Evolutionary conservation across 2,797 vertebrate species (phyloP), one percentile per base, ranked within the genome.

Genomic region (Margarornis squamiger): DNA sequence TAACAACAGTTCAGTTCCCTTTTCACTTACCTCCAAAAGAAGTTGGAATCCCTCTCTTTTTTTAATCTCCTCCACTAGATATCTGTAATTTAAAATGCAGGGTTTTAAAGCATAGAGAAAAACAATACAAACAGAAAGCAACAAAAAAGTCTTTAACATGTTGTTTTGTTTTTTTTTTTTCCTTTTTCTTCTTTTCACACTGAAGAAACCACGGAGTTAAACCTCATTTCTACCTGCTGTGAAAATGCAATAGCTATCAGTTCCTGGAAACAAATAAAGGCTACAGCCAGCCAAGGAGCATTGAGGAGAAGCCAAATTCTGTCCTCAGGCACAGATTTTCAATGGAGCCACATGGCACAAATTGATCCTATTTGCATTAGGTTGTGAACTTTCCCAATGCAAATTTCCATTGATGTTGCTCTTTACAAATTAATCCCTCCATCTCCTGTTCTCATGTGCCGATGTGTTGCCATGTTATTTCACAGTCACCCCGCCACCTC

Each of bases 41-140:
- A 99, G 96, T 73, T 92, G 97, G 91, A 99, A 99, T 49, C 98
- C 98, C 62, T 98, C 98, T 97, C 98, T 98, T 83, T 97, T 98
- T 97, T 98, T 98, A 87, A 98, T 98, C 97, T 98, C 98, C 22
- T 98, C 97, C 65, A 97, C 97, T 22, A 99, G 96, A 86, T 99
- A 98, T 52, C 98, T 99, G 95, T 49, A 97, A 97, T 96, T 54
- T 55, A 97, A 97, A 92, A 95, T 16, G 52, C 13, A 72, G 24
- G 7, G 5, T 1, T 90, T 97, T 86, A 92, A 77, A 78, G 65
- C 57, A 32, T 12, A 14, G 41, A 91, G 80, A 29, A 83, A 57
- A 86, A 39, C 2, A 66, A 58, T 32, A 72, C 12, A 58, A 46
- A 41, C 1, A 88, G 10, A 45, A 14, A 87, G 67, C 43, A 85